These are phyloP conservation scores for Ibidorhyncha struthersii DNA, from an alignment of 2,113 vertebrate genomes.

Conservation along the genomic window DNA sequence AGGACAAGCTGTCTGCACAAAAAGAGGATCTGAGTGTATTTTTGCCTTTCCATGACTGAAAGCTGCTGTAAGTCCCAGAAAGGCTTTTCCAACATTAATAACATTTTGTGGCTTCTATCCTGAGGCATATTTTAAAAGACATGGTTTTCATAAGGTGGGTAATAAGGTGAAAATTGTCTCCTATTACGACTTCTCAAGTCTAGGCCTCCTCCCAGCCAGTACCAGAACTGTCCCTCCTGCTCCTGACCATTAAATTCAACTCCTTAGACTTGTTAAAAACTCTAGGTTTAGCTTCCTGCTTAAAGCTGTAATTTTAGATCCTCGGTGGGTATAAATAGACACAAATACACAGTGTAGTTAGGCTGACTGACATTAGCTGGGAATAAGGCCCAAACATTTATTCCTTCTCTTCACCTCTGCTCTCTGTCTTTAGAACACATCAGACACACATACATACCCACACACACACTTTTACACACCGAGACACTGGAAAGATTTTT, in stretches of 20 bases:
- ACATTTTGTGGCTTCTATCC: not conserved
- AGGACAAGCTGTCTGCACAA: not conserved
- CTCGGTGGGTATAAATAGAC: slow-evolving; percentile 1
- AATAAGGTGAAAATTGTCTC: slow-evolving; percentile 11
- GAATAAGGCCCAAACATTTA: not conserved
- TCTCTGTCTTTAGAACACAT: accelerated
- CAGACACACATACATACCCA: not conserved
- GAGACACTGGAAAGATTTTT: not conserved
- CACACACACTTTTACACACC: not conserved
- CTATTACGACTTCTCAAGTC: not conserved
- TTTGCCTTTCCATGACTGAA: not conserved
- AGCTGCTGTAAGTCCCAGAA: not conserved
- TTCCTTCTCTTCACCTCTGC: not conserved
- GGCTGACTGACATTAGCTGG: not conserved
- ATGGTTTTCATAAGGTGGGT: not conserved
- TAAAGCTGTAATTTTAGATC: not conserved
- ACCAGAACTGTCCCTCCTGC: not conserved
- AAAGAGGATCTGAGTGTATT: not conserved
- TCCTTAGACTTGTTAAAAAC: not conserved
- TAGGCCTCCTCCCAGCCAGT: not conserved
- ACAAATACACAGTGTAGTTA: not conserved
- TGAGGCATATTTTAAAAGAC: not conserved
- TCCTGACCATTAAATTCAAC: not conserved
- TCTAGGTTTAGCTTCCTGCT: not conserved
- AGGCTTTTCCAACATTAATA: not conserved